phyloP scores from a whole-genome alignment of 2,113 vertebrate species.

The Strigops habroptila region DNA sequence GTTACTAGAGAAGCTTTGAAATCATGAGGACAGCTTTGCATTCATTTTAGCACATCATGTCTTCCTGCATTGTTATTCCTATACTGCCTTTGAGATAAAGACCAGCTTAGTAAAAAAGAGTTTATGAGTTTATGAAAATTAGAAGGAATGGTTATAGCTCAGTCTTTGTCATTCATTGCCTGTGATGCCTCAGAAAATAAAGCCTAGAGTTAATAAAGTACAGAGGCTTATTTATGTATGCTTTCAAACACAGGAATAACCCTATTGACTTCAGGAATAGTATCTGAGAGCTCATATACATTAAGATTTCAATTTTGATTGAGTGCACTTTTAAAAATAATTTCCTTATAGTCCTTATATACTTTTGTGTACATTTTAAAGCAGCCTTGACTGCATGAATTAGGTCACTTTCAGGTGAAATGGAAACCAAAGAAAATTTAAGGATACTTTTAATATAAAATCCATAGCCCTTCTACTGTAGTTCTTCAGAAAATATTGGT shows the following conservation, averaged over 20 bases:
- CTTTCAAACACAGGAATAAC: neutral
- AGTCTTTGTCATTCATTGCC: neutral
- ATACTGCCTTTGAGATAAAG: neutral
- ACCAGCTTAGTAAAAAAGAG: neutral
- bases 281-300: neutral
- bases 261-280: neutral
- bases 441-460: neutral
- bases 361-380: neutral
- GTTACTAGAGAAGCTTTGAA: neutral
- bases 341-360: neutral
- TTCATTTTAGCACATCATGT: neutral
- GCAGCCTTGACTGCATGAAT: fast-evolving
- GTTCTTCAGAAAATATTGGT: neutral
- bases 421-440: neutral
- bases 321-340: neutral
- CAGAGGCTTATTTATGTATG: neutral
- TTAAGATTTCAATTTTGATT: neutral
- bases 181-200: neutral
- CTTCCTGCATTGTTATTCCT: neutral
- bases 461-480: neutral
- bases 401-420: neutral
- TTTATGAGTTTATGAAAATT: neutral
- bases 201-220: neutral
- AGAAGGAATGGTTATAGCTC: neutral
- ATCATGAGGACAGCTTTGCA: neutral